Conservation (phyloP, 1,140 invertebrate genomes). For the Aplysia californica region DNA sequence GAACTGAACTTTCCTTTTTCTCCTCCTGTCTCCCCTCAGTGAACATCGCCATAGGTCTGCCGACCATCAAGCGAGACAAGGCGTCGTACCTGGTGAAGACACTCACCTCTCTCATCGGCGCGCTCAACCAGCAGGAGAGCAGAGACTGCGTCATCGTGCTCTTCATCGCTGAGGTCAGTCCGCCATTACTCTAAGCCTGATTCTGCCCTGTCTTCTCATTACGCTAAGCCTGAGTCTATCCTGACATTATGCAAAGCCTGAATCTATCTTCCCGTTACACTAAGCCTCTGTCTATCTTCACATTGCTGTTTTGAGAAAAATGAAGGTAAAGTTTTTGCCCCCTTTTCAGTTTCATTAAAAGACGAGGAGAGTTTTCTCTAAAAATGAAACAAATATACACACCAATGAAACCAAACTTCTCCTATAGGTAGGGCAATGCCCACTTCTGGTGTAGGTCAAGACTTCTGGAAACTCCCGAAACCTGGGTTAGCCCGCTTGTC, state of each 20-base stretch:
- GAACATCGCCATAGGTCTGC: conserved; percentile 86
- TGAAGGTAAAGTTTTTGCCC: background rate
- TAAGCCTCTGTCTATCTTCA: background rate
- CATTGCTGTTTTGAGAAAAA: too few relatives aligned
- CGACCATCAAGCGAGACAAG: conserved; percentile 89
- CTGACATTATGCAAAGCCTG: background rate
- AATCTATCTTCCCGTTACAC: background rate
- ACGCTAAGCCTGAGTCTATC: background rate
- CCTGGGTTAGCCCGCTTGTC: too few relatives aligned
- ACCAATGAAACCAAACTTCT: too few relatives aligned
- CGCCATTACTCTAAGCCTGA: background rate
- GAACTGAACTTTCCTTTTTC: too few relatives aligned
- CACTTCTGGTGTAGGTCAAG: too few relatives aligned
- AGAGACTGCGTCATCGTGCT: conserved; percentile 89
- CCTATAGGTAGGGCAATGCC: too few relatives aligned
- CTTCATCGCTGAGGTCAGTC: conserved; percentile 84
- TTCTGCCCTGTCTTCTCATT: too few relatives aligned
- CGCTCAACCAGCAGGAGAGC: conserved; percentile 81
- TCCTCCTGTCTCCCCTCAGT: conserved; percentile 44
- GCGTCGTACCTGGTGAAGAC: conserved; percentile 91
- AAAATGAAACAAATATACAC: too few relatives aligned
- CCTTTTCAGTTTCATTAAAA: background rate
- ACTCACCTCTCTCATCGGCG: conserved; percentile 86
- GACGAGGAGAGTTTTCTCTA: too few relatives aligned
- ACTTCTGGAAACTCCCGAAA: too few relatives aligned